phyloP scores from a whole-genome alignment of 2,888 invertebrate genomes.

The Meiosimyza decipiens region DNA sequence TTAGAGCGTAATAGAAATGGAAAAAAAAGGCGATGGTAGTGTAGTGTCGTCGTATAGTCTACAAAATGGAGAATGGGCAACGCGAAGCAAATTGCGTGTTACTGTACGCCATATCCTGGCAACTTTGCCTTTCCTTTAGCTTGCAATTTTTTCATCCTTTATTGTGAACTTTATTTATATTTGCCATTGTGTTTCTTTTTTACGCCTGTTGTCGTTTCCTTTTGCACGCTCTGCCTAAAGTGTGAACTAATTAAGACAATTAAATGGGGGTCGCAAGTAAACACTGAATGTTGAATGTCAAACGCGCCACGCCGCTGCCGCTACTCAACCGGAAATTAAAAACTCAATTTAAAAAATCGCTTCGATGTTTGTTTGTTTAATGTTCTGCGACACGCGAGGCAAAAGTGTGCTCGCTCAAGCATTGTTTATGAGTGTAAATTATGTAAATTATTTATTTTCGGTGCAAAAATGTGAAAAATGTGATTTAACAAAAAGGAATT shows the following conservation, averaged over 20 bases:
- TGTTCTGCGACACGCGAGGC: slow-evolving; percentile 3
- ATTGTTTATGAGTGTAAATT: slow-evolving; percentile 7
- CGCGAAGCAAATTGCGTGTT: background rate
- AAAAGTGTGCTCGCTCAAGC: background rate
- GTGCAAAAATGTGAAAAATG: background rate
- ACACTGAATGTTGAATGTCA: background rate
- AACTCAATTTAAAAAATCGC: slow-evolving; percentile 13
- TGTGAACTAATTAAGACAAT: slow-evolving; percentile 14
- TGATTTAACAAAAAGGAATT: background rate
- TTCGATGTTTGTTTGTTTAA: background rate
- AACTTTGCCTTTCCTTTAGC: background rate
- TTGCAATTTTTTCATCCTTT: background rate
- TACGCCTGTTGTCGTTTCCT: background rate
- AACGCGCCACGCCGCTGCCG: background rate
- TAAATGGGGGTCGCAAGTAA: background rate
- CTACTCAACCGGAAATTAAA: slow-evolving; percentile 13
- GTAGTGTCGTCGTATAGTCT: background rate
- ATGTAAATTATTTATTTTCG: background rate
- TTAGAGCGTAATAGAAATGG: too few relatives aligned
- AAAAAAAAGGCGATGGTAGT: too few relatives aligned
- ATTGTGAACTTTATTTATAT: background rate
- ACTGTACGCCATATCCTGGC: background rate
- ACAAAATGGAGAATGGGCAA: background rate
- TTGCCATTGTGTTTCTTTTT: background rate
- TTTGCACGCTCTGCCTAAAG: background rate